Percentiles rank a stretch among this genome's conserved stretches.
Evolutionary conservation across 2,888 invertebrate genomes (phyloP).

Genomic region (Papilio elwesi): DNA sequence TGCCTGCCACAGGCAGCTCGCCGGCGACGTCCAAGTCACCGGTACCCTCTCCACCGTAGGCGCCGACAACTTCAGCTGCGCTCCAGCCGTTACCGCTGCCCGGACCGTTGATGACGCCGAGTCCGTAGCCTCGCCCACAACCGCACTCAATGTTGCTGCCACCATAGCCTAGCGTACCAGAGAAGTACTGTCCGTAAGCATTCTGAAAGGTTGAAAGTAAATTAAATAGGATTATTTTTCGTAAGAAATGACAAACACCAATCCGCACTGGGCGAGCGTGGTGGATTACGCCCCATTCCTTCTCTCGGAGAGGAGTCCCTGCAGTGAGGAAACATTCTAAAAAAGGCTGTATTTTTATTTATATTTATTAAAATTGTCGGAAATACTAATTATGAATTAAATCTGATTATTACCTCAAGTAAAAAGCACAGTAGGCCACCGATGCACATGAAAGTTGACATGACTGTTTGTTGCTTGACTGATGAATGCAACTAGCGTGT

Average conservation of each 20-base stretch:
- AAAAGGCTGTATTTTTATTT: too few species aligned
- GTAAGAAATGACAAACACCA: too few species aligned
- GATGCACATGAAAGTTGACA: not conserved
- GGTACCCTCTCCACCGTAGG: slow-evolving; percentile 4
- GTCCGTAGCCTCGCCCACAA: not conserved
- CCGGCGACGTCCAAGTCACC: slow-evolving; percentile 15
- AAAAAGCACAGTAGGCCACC: not conserved
- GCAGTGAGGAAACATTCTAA: too few species aligned
- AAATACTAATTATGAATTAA: too few species aligned
- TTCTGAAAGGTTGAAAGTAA: too few species aligned
- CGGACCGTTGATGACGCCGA: not conserved
- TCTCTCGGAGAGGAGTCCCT: too few species aligned
- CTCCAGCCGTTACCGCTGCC: not conserved
- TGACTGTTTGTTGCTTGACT: slow-evolving; percentile 4
- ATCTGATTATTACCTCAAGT: not conserved
- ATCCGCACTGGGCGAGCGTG: too few species aligned
- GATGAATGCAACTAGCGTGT: not conserved
- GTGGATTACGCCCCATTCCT: too few species aligned
- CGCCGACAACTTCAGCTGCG: not conserved
- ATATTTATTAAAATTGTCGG: too few species aligned
- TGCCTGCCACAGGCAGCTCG: slow-evolving; percentile 9
- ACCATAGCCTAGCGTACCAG: not conserved
- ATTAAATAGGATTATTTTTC: too few species aligned
- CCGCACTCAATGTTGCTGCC: slow-evolving; percentile 1
- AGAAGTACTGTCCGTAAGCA: not conserved